These are phyloP conservation scores for Drosophila nikananu DNA, from an alignment of 1,140 invertebrate species.

Conservation along the genomic window DNA sequence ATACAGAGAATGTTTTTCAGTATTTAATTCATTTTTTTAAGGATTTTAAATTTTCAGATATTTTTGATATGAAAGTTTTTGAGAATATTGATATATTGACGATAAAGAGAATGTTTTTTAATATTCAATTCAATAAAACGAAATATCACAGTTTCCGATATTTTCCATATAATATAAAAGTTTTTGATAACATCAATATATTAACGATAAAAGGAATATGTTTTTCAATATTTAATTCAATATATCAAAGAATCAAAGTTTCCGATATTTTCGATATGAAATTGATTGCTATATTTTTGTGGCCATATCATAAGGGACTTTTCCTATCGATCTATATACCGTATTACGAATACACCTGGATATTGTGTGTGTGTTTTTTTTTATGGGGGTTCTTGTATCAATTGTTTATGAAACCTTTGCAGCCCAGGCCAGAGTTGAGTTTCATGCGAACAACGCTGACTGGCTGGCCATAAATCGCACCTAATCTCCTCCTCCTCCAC, in stretches of 20 bases:
- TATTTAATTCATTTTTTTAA: no score
- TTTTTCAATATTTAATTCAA: neutral
- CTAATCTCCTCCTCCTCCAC: conserved; percentile 20
- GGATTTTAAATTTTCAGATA: no score
- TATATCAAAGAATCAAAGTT: neutral
- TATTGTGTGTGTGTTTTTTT: conserved; percentile 3
- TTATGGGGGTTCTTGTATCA: conserved; percentile 30
- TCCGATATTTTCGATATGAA: neutral
- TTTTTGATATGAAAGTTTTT: no score
- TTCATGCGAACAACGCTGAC: conserved; percentile 55
- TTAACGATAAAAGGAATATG: neutral
- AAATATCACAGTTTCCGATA: neutral
- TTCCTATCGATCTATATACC: neutral
- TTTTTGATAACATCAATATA: neutral
- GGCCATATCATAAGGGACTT: neutral
- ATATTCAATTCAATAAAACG: no score
- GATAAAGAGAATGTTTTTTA: no score
- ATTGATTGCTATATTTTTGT: neutral
- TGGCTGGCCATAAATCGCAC: conserved; percentile 62
- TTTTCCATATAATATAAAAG: no score
- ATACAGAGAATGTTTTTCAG: no score
- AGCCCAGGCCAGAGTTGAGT: conserved; percentile 52
- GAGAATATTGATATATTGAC: no score
- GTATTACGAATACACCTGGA: neutral
- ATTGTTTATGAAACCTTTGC: conserved; percentile 67